A percentile compares a stretch with the other conserved stretches of the same genome.
Conservation (phyloP, 2,888 invertebrate genomes). For the Drosophila tripunctata region DNA sequence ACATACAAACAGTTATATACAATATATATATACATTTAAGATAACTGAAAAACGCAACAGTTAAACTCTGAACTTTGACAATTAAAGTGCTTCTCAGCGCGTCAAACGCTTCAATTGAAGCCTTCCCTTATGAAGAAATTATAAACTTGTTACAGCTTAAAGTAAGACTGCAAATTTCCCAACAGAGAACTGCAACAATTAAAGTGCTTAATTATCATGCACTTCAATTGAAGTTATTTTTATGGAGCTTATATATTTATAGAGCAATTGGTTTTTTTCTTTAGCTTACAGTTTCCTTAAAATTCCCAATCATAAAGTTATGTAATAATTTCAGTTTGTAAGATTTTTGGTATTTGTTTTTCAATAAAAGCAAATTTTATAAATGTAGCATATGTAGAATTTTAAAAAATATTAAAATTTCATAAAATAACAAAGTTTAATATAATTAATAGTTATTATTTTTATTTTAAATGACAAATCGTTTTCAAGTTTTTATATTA, state of each 20-base stretch:
- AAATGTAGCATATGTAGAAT: too few relatives aligned
- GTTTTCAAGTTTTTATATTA: too few relatives aligned
- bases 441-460: too few relatives aligned
- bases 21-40: background rate
- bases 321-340: too few relatives aligned
- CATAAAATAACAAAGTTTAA: too few relatives aligned
- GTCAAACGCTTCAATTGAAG: conserved; percentile 44
- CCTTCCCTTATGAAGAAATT: conserved; percentile 12
- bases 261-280: background rate
- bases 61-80: conserved; percentile 71
- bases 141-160: background rate
- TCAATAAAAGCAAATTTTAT: too few relatives aligned
- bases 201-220: background rate
- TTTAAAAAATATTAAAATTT: too few relatives aligned
- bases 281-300: background rate
- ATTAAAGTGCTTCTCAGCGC: conserved; percentile 55
- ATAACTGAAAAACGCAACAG: conserved; percentile 38
- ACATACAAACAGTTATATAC: background rate
- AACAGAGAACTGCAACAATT: background rate
- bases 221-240: background rate
- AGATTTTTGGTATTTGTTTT: too few relatives aligned
- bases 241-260: background rate
- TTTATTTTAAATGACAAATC: too few relatives aligned
- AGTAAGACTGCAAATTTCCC: background rate
- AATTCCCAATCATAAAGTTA: too few relatives aligned